These are phyloP conservation scores for Trilocha varians DNA, from an alignment of 2,888 invertebrate genomes.

Conservation along the genomic window DNA sequence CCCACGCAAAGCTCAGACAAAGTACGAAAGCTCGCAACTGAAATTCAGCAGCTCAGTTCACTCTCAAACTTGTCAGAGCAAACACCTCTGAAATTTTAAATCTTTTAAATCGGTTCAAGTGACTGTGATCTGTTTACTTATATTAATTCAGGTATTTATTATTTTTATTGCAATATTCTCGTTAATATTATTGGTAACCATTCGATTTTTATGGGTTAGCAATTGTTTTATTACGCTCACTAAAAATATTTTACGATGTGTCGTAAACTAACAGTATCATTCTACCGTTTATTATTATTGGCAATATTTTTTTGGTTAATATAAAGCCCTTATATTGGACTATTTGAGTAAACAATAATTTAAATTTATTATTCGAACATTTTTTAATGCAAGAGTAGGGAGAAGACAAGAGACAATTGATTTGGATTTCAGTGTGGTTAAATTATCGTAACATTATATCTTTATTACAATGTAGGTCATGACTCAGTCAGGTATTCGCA, in stretches of 20 bases:
- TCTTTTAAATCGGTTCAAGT: constrained; percentile 13
- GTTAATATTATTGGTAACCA: neutral
- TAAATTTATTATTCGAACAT: no score
- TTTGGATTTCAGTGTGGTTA: neutral
- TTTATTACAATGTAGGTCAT: constrained; percentile 29
- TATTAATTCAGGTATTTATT: constrained; percentile 27
- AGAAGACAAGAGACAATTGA: neutral
- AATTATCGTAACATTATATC: constrained; percentile 14
- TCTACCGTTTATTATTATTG: no score
- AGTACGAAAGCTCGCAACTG: constrained; percentile 50
- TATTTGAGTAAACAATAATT: no score
- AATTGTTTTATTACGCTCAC: neutral
- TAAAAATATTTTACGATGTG: neutral
- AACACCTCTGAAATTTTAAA: constrained; percentile 30
- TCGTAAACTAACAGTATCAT: neutral
- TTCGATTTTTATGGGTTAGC: neutral
- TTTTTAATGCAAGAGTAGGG: no score
- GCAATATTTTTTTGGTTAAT: no score
- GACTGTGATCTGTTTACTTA: constrained; percentile 13
- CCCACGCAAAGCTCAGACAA: constrained; percentile 53
- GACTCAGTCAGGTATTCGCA: constrained; percentile 30
- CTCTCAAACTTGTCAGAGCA: constrained; percentile 46
- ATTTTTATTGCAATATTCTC: neutral
- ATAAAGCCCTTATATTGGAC: no score
- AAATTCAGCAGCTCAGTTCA: constrained; percentile 43